Conservation (phyloP, 2,797 vertebrate species). For the Danio tinwini region DNA sequence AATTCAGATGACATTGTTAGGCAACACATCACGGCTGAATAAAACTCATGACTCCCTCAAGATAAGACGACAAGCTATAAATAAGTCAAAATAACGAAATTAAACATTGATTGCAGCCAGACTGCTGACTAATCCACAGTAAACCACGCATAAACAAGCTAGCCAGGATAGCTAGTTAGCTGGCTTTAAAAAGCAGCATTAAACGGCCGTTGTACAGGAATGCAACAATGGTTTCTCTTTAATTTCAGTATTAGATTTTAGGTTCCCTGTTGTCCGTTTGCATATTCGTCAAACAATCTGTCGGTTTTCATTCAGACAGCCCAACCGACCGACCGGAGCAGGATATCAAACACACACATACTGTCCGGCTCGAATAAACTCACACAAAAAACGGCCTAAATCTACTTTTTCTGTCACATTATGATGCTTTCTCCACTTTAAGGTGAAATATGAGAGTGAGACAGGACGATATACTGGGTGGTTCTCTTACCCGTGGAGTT, state of each 20-base stretch:
- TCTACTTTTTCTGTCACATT: background rate
- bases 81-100: constrained; percentile 1
- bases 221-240: background rate
- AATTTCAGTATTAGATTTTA: background rate
- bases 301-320: constrained; percentile 33
- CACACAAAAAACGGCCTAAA: constrained; percentile 25
- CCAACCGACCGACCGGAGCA: background rate
- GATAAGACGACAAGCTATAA: background rate
- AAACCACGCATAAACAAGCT: constrained; percentile 43
- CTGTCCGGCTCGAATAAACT: constrained; percentile 28
- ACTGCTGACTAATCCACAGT: constrained; percentile 44
- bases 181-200: constrained; percentile 19
- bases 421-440: background rate
- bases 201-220: constrained; percentile 38
- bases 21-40: background rate
- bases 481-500: constrained; percentile 68
- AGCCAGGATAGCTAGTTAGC: constrained; percentile 48
- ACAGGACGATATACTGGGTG: background rate
- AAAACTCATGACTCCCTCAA: background rate
- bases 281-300: background rate
- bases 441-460: background rate
- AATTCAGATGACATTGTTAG: background rate
- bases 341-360: background rate
- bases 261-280: background rate
- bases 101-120: background rate